Evolutionary conservation across 2,888 invertebrate species (phyloP), one percentile per base, ranked within the genome.

Genomic region (Drosophila setosimentum): DNA sequence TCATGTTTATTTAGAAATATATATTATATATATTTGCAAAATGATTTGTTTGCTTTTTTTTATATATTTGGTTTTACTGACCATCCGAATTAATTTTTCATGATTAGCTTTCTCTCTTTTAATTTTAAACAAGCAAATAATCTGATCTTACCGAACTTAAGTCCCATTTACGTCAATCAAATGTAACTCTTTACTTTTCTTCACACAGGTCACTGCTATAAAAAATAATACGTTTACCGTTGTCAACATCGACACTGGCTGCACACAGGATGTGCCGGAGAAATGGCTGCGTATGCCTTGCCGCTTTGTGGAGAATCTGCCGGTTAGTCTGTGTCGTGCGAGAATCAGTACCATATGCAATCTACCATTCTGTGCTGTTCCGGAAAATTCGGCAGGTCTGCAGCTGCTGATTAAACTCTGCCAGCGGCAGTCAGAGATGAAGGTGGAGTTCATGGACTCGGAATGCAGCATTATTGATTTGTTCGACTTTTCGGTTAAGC

Each of bases 211-310:
- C 5, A 53, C 50, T 21, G 35, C 32, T 1, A 0, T 4, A 3
- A 32, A 57, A 0, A 37, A 49, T 2, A 58, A 32, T 16, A 6
- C 7, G 1, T 82, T 58, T n/a, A 8, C 2, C 11, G 86, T 89
- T 1, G n/a, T 35, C 1, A 81, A 87, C 51, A 62, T 89, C 16
- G 86, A 89, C 30, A 73, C 65, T 1, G 83, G 78, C 2, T 45
- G 58, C 2, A 29, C 18, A 1, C 58, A 76, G 33, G 16, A 16
- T 0, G 77, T 80, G 18, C 11, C 54, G 0, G 16, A 27, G 0
- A 10, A 29, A 2, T 27, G 29, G 11, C 11, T 87, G 11, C 83
- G 78, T 7, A 74, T 40, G 50, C 30, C 89, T 0, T 87, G 85
- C 8, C 54, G 50, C 2, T 87, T 87, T 42, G 18, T 87, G 3